Conservation (phyloP, 2,888 invertebrate genomes). For the Tipula unca region DNA sequence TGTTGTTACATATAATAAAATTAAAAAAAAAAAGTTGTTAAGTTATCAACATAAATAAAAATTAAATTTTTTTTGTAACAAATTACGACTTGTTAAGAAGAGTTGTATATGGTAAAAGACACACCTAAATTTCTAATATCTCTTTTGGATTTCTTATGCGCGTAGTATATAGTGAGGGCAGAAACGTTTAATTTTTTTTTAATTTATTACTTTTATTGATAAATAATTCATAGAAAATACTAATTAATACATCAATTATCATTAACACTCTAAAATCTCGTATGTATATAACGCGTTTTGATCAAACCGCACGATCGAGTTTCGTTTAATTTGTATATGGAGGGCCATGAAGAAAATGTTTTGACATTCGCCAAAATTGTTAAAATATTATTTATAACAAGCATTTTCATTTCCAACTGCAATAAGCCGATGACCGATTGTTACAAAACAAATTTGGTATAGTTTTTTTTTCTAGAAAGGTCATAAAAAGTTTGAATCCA, state of each 20-base stretch:
- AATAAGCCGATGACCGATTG: neutral
- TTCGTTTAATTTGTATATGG: neutral
- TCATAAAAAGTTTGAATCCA: neutral
- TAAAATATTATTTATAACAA: no score
- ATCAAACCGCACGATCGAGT: neutral
- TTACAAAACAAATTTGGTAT: neutral
- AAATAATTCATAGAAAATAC: neutral
- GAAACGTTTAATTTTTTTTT: neutral
- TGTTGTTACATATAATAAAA: neutral
- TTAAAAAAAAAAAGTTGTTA: neutral
- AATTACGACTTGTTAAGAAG: slow-evolving; percentile 2
- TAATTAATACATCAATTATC: slow-evolving; percentile 8
- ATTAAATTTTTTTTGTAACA: neutral
- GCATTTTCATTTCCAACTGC: no score
- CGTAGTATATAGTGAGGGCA: neutral
- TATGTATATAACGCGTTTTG: neutral
- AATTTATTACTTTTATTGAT: neutral
- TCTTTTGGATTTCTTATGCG: neutral
- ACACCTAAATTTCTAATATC: neutral
- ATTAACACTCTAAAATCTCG: neutral
- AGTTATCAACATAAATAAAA: neutral
- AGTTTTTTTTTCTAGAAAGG: no score
- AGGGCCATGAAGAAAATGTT: neutral
- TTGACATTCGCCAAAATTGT: neutral
- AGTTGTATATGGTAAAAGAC: neutral